Evolutionary conservation across 1,140 invertebrate genomes (phyloP).

Genomic region (Anastrepha obliqua): DNA sequence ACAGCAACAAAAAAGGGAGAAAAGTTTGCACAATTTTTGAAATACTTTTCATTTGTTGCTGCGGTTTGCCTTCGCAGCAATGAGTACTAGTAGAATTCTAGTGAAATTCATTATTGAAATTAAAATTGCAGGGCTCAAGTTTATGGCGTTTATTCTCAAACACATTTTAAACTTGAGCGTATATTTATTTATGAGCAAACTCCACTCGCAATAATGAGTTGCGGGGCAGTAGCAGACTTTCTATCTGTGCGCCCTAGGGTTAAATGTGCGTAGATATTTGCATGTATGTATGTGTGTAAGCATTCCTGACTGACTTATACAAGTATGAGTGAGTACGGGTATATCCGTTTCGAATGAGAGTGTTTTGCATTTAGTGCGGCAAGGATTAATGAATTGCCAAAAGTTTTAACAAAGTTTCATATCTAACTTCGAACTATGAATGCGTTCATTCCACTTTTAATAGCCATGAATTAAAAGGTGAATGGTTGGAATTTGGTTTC

Average conservation of each 20-base stretch:
- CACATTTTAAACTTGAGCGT: neutral
- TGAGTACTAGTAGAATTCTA: neutral
- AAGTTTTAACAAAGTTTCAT: conserved; percentile 33
- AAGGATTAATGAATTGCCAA: conserved; percentile 50
- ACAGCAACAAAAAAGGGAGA: neutral
- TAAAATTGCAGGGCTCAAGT: conserved; percentile 7
- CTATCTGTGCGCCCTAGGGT: neutral
- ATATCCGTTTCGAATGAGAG: conserved; percentile 4
- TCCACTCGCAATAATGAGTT: conserved; percentile 18
- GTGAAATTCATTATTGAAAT: conserved; percentile 42
- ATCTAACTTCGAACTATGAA: neutral
- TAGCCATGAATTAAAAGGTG: neutral
- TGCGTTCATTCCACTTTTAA: neutral
- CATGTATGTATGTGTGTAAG: neutral
- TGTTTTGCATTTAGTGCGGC: conserved; percentile 30
- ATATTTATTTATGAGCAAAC: conserved; percentile 27
- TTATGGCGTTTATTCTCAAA: neutral
- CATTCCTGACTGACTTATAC: neutral
- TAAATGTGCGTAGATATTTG: neutral
- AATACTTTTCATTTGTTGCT: conserved; percentile 31
- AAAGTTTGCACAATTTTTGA: conserved; percentile 18
- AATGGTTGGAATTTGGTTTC: neutral
- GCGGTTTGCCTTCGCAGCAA: neutral
- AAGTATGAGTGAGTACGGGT: neutral
- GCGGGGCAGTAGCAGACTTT: neutral